These are phyloP conservation scores for Rhagoletis pomonella DNA, from an alignment of 1,140 invertebrate genomes.

Conservation along the genomic window DNA sequence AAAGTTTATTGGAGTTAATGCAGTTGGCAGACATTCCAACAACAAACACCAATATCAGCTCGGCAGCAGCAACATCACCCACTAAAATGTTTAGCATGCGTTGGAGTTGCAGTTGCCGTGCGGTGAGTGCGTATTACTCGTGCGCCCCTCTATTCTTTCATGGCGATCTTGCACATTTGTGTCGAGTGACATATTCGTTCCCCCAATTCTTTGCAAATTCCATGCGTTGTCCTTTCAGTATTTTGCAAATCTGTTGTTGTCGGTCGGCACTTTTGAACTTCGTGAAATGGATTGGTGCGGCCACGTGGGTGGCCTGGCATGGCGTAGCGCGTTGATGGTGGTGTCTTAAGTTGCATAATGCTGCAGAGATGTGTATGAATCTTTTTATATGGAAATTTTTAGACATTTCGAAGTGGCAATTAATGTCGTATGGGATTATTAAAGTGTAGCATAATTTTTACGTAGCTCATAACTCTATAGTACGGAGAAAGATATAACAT, in stretches of 20 bases:
- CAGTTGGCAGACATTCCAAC: not conserved
- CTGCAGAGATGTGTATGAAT: not conserved
- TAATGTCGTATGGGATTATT: not conserved
- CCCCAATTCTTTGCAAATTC: slow-evolving; percentile 26
- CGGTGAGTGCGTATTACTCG: not conserved
- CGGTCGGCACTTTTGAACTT: slow-evolving; percentile 47
- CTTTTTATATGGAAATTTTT: not conserved
- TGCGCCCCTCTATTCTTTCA: not conserved
- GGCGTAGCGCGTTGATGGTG: not conserved
- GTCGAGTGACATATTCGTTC: slow-evolving; percentile 1
- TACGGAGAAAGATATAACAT: too few relatives aligned
- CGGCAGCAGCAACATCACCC: not conserved
- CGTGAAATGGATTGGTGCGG: not conserved
- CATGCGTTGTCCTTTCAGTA: slow-evolving; percentile 39
- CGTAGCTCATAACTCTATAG: too few relatives aligned
- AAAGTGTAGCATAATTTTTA: not conserved
- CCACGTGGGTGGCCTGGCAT: slow-evolving; percentile 35
- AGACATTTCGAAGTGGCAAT: slow-evolving; percentile 5
- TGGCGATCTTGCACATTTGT: not conserved
- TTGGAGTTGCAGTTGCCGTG: not conserved
- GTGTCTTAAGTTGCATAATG: not conserved
- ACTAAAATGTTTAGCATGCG: slow-evolving; percentile 45
- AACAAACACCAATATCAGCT: not conserved
- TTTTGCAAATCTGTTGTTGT: slow-evolving; percentile 53
- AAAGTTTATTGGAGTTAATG: slow-evolving; percentile 39